Base-by-base conservation (phyloP, 2,113 vertebrate genomes). In the Typhlomys cinereus region DNA sequence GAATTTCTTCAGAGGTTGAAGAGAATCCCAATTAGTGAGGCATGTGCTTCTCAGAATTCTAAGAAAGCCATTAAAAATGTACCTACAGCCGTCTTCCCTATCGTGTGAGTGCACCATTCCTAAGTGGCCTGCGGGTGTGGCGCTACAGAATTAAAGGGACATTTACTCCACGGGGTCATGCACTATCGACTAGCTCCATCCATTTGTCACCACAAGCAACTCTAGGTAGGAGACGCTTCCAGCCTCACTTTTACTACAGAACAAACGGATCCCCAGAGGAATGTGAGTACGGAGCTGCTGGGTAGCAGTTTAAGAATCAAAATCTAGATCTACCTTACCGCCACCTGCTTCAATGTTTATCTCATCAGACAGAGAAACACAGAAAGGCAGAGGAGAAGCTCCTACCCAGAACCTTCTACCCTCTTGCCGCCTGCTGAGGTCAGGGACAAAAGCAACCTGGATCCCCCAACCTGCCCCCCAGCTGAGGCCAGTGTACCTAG, bases 251-350 rank as follows among this genome's bases (percentile, higher is more conserved):
- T 44, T 61, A 74, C 75, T 79, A 84, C 31, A 76, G 39, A 18
- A 11, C 61, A 62, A 41, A n/a, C n/a, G 41, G 44, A 90, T n/a
- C n/a, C 39, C 50, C 62, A 27, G 9, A 81, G 86, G 70, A 25
- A 9, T 84, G 87, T 85, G 46, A 74, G 82, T 36, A 79, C 78
- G 66, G 82, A 67, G 41, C 87, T 86, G 86, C n/a, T 46, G 80
- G 39, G 61, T 23, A 75, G 59, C 50, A 29, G 17, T 66, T 88
- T 27, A 61, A 62, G 59, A 89, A 78, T 78, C 50, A 73, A 78
- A 67, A 73, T 93, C 67, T 44, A 36, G 29, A 25, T 57, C 78
- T 80, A 4, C 39, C 7, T 54, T 41, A 61, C 50, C 83, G 50
- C n/a, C 54, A 50, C 0, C 66, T 75, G 50, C 75, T n/a, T 61